Evolutionary conservation across 92 coral and sea anemone species (phyloP).

Genomic region (Parazoanthus darwini): DNA sequence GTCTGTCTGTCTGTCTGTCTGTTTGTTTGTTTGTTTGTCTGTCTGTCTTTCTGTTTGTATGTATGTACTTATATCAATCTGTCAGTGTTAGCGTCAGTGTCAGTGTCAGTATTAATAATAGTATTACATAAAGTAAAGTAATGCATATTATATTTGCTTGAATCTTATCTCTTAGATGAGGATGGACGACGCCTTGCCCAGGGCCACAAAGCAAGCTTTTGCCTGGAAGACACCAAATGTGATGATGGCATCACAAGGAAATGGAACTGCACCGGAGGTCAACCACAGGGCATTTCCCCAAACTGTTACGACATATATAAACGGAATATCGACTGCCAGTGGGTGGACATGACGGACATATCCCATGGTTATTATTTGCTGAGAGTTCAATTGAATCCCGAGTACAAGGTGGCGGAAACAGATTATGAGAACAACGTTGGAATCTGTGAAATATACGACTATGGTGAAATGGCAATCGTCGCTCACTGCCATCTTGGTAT

Average conservation of each 20-base stretch:
- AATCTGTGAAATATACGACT: slow-evolving; percentile 73
- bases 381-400: slow-evolving; percentile 77
- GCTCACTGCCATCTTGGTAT: slow-evolving; percentile 70
- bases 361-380: slow-evolving; percentile 57
- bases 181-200: slow-evolving; percentile 55
- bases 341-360: slow-evolving; percentile 84
- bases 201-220: slow-evolving; percentile 98
- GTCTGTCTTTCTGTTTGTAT: too few relatives aligned
- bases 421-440: slow-evolving; percentile 88
- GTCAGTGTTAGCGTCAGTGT: too few relatives aligned
- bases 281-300: slow-evolving; percentile 90
- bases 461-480: slow-evolving; percentile 34
- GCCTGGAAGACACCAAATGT: slow-evolving; percentile 93
- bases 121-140: background rate
- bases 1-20: too few relatives aligned
- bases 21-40: too few relatives aligned
- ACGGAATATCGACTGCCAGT: slow-evolving; percentile 91
- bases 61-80: too few relatives aligned
- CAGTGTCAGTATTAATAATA: too few relatives aligned
- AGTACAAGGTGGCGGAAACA: slow-evolving; percentile 83
- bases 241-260: slow-evolving; percentile 72
- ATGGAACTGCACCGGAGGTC: slow-evolving; percentile 75
- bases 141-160: background rate
- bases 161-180: background rate
- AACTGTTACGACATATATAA: slow-evolving; percentile 89